Conservation (phyloP, 2,888 invertebrate species). For the Erynnis tages region DNA sequence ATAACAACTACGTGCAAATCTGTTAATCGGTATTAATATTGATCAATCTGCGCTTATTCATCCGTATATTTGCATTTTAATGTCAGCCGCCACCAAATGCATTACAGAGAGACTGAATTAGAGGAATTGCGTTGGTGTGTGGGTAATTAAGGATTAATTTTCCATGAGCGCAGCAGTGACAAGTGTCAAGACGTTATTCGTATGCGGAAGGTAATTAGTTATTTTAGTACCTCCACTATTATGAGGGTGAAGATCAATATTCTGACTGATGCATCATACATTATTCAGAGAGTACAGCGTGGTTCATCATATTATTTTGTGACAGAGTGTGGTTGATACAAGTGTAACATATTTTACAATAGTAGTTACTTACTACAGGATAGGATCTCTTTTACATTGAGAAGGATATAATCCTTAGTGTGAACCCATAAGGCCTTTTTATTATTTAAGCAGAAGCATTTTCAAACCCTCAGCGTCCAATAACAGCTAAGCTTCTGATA, state of each 20-base stretch:
- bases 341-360: too few relatives aligned
- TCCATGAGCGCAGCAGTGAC: slow-evolving; percentile 22
- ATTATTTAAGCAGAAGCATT: too few relatives aligned
- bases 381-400: too few relatives aligned
- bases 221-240: slow-evolving; percentile 4
- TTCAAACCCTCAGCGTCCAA: too few relatives aligned
- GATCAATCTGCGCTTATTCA: slow-evolving; percentile 17
- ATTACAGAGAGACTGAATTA: slow-evolving; percentile 23
- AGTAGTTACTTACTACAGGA: too few relatives aligned
- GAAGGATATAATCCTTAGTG: too few relatives aligned
- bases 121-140: slow-evolving; percentile 20
- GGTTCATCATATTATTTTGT: neutral
- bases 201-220: slow-evolving; percentile 18
- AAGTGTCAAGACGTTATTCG: slow-evolving; percentile 22
- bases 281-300: neutral
- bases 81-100: slow-evolving; percentile 17
- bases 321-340: too few relatives aligned
- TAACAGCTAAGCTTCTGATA: too few relatives aligned
- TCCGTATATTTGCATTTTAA: slow-evolving; percentile 25
- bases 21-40: slow-evolving; percentile 17
- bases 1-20: too few relatives aligned
- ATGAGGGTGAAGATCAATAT: neutral
- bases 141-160: slow-evolving; percentile 25
- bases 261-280: neutral
- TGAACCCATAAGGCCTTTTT: too few relatives aligned